Evolutionary conservation across 35 echinoderm and acorn worm genomes (phyloP).

Genomic region (Heliocidaris tuberculata): DNA sequence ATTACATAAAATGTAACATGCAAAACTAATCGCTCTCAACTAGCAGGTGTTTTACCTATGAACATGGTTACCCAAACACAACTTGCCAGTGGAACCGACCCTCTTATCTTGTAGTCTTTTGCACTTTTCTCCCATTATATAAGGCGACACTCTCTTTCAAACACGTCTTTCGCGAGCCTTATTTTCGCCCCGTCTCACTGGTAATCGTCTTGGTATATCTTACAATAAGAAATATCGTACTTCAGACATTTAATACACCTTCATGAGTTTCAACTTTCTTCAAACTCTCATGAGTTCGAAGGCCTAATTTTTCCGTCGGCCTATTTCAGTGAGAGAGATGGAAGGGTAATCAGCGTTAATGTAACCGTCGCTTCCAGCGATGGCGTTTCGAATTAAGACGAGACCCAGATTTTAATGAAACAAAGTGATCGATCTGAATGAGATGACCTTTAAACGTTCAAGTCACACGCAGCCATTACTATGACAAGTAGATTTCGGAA

Average conservation of each 20-base stretch:
- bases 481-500: no score
- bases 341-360: not conserved
- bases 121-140: not conserved
- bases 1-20: no score
- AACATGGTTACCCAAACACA: not conserved
- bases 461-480: not conserved
- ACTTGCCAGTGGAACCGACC: not conserved
- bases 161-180: not conserved
- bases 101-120: not conserved
- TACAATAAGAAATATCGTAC: not conserved
- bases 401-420: conserved; percentile 12
- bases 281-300: not conserved
- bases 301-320: not conserved
- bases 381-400: not conserved
- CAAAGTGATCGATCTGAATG: conserved; percentile 2
- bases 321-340: not conserved
- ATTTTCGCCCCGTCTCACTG: not conserved
- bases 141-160: no score
- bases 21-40: not conserved
- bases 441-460: not conserved
- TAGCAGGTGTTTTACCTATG: not conserved
- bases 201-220: not conserved
- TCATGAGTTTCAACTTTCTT: not conserved
- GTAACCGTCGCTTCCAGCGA: not conserved
- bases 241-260: not conserved